These are phyloP conservation scores for Helleia helle DNA, from an alignment of 2,888 invertebrate genomes.

Conservation along the genomic window DNA sequence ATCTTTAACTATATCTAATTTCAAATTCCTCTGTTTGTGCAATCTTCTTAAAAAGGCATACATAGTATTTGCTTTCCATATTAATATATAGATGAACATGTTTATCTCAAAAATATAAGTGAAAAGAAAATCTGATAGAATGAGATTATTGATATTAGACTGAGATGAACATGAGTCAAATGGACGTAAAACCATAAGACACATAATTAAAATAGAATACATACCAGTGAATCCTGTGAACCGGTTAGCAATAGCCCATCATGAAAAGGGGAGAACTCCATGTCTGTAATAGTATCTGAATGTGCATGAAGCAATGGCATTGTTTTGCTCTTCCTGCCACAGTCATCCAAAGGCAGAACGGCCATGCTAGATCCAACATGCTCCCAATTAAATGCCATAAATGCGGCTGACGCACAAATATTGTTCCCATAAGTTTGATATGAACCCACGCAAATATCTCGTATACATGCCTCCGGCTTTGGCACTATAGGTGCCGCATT, in stretches of 20 bases:
- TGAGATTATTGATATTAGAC: no score
- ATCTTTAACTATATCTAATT: no score
- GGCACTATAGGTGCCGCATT: conserved; percentile 97
- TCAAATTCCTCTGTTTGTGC: no score
- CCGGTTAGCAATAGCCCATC: conserved; percentile 93
- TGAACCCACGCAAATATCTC: conserved; percentile 92
- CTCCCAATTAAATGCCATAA: conserved; percentile 97
- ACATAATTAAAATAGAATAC: conserved; percentile 25
- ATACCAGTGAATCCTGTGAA: conserved; percentile 88
- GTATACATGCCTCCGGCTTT: conserved; percentile 92
- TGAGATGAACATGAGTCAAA: no score
- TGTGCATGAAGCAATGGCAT: conserved; percentile 91
- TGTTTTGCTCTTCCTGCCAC: conserved; percentile 90
- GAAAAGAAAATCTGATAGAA: no score
- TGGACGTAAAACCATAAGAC: no score
- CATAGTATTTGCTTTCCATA: no score
- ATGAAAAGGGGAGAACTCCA: conserved; percentile 96
- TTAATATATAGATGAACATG: no score
- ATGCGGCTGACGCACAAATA: conserved; percentile 92
- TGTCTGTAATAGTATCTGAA: conserved; percentile 93
- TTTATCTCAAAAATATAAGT: no score
- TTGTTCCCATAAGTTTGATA: conserved; percentile 97
- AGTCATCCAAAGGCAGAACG: conserved; percentile 89
- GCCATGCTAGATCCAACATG: conserved; percentile 93
- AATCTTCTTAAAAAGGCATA: no score